Evolutionary conservation across 2,797 vertebrate genomes (phyloP).

Genomic region (Pygocentrus nattereri): DNA sequence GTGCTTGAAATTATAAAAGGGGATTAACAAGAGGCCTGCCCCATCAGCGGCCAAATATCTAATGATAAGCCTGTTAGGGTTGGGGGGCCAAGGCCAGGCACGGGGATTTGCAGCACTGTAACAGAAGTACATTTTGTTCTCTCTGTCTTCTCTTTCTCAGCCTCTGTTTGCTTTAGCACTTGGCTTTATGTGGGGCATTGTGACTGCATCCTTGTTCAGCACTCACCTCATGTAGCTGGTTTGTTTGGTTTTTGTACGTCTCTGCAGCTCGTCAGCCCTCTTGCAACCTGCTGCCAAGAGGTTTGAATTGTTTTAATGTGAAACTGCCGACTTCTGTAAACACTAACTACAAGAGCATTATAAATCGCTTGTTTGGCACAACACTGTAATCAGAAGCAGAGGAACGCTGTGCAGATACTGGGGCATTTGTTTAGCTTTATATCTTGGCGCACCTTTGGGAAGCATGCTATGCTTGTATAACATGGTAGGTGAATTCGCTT

Average conservation of each 20-base stretch:
- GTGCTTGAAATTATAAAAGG: constrained; percentile 73
- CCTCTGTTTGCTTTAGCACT: constrained; percentile 72
- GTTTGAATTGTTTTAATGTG: background rate
- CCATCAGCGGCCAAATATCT: constrained; percentile 69
- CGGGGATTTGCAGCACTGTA: constrained; percentile 68
- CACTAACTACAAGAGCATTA: background rate
- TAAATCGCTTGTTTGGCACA: background rate
- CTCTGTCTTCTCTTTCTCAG: constrained; percentile 71
- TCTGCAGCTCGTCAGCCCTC: background rate
- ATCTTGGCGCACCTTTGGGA: background rate
- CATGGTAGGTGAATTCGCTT: too few species aligned
- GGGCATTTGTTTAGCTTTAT: background rate
- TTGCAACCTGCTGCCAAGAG: constrained; percentile 10
- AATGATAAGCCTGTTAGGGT: constrained; percentile 70
- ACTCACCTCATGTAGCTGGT: constrained; percentile 26
- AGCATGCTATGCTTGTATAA: too few species aligned
- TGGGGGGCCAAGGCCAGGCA: constrained; percentile 64
- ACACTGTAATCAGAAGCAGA: background rate
- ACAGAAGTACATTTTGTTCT: constrained; percentile 77
- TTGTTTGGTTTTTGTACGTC: constrained; percentile 28
- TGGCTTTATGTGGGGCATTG: constrained; percentile 69
- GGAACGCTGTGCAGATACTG: background rate
- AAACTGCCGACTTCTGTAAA: background rate
- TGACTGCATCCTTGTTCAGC: constrained; percentile 60
- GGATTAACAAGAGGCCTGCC: constrained; percentile 71